These are phyloP conservation scores for Poliocrania exsul DNA, from an alignment of 2,797 vertebrate species.

Conservation along the genomic window DNA sequence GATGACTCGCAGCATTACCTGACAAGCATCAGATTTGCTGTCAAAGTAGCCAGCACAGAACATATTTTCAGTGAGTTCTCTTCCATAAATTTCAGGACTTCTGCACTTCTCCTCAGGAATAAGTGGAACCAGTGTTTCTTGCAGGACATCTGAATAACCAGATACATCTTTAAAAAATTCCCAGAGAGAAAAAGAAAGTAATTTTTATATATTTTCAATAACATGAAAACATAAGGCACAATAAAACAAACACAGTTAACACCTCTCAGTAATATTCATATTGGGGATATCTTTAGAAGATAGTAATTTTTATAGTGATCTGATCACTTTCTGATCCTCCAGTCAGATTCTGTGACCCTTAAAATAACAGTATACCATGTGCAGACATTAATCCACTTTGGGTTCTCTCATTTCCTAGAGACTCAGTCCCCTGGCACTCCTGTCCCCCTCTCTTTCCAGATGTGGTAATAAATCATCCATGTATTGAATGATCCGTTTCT, in stretches of 20 bases:
- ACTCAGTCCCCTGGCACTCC: background rate
- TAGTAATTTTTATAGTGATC: background rate
- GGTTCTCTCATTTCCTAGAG: background rate
- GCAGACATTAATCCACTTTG: background rate
- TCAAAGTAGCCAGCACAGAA: constrained; percentile 88
- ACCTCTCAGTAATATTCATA: background rate
- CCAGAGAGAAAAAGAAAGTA: background rate
- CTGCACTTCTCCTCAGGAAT: constrained; percentile 82
- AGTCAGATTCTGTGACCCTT: background rate
- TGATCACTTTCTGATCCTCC: background rate
- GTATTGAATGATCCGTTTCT: background rate
- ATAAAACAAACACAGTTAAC: background rate
- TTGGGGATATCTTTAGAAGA: background rate
- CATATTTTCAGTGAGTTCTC: constrained; percentile 89
- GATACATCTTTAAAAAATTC: constrained; percentile 73
- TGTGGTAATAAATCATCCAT: background rate
- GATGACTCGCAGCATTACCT: constrained; percentile 78
- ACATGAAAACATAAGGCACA: background rate
- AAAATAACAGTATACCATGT: background rate
- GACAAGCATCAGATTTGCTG: constrained; percentile 87
- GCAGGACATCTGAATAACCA: constrained; percentile 81
- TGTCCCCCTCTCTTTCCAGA: background rate
- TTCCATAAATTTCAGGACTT: constrained; percentile 87
- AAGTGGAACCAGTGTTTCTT: constrained; percentile 84
- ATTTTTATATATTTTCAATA: background rate